These are phyloP conservation scores for Erebia palarica DNA, from an alignment of 2,888 invertebrate genomes.

Conservation along the genomic window DNA sequence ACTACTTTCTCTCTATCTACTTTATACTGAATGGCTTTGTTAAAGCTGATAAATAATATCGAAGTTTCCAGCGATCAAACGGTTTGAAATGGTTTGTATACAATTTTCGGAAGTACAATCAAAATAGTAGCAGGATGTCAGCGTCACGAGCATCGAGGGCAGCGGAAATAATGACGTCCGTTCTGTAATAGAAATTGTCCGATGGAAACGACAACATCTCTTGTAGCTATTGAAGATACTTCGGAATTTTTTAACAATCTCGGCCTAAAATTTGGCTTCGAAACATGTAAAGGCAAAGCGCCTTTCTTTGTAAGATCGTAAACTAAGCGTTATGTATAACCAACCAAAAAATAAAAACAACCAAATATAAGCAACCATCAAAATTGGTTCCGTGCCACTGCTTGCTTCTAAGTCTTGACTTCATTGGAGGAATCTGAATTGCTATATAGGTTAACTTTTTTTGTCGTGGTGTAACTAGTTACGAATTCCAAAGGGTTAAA, in stretches of 20 bases:
- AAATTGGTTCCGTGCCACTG: no score
- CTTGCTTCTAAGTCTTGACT: no score
- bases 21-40: constrained; percentile 34
- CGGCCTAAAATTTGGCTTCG: not conserved
- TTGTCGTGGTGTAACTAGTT: no score
- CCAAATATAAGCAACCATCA: no score
- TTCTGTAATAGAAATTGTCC: constrained; percentile 73
- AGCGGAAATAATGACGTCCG: constrained; percentile 79
- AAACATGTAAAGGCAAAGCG: no score
- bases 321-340: no score
- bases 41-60: not conserved
- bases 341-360: no score
- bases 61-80: not conserved
- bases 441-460: no score
- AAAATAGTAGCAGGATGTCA: constrained; percentile 57
- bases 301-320: no score
- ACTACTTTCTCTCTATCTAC: not conserved
- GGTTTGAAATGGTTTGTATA: constrained; percentile 5
- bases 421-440: no score
- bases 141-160: constrained; percentile 57
- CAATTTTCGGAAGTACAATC: constrained; percentile 41
- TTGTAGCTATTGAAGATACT: constrained; percentile 16
- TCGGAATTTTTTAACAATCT: not conserved
- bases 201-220: constrained; percentile 25
- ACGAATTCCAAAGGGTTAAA: not conserved